These are phyloP conservation scores for Thysanoteuthis rhombus DNA, from an alignment of 2,888 invertebrate genomes.

Conservation along the genomic window DNA sequence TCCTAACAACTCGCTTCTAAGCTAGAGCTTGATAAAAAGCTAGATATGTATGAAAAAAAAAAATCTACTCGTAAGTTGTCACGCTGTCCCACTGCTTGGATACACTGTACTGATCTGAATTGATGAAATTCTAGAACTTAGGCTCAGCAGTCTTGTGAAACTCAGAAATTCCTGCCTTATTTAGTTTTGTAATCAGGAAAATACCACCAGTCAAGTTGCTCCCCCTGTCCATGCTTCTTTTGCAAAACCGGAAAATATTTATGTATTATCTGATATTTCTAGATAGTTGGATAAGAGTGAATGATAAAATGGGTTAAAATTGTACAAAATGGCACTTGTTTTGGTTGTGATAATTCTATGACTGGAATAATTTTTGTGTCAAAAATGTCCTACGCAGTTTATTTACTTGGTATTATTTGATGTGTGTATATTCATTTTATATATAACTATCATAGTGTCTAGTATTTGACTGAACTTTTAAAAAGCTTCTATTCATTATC, in stretches of 20 bases:
- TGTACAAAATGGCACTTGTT: background rate
- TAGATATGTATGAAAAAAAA: too few species aligned
- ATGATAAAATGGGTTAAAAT: background rate
- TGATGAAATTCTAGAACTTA: background rate
- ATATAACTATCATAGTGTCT: too few species aligned
- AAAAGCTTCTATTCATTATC: too few species aligned
- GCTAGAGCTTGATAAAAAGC: too few species aligned
- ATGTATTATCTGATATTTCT: background rate
- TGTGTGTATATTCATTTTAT: too few species aligned
- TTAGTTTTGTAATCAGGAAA: background rate
- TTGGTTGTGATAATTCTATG: background rate
- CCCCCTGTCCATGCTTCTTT: background rate
- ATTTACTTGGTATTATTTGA: too few species aligned
- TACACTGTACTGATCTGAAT: background rate
- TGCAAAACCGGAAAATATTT: background rate
- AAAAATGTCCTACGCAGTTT: too few species aligned
- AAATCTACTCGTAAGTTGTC: too few species aligned
- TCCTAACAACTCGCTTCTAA: too few species aligned
- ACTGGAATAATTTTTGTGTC: too few species aligned
- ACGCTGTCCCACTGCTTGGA: background rate
- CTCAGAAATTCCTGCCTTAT: background rate
- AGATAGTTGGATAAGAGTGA: background rate
- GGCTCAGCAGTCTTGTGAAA: background rate
- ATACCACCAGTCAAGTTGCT: background rate
- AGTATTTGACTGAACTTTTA: too few species aligned